Conservation (phyloP, 1,140 invertebrate genomes). For the Zelostemma sp. region DNA sequence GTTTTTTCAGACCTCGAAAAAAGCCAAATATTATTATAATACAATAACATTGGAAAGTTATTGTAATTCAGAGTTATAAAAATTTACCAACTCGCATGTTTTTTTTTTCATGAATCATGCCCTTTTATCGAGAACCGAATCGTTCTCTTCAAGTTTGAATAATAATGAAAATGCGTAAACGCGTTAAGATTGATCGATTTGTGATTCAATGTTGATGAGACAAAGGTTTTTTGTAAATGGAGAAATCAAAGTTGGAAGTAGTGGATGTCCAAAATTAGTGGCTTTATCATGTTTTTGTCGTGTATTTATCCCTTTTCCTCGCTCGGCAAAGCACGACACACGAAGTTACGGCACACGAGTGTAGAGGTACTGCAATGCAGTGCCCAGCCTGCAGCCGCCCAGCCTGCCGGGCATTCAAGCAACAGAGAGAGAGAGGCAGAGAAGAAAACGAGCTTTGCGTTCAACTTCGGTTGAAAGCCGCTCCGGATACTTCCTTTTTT, state of each 20-base stretch:
- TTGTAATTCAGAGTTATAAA: too few relatives aligned
- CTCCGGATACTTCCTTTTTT: constrained; percentile 43
- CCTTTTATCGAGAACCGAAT: too few relatives aligned
- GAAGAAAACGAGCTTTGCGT: constrained; percentile 26
- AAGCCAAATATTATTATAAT: too few relatives aligned
- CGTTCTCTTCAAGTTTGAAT: too few relatives aligned
- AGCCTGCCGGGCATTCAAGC: constrained; percentile 58
- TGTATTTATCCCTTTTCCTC: constrained; percentile 44
- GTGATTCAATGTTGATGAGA: too few relatives aligned
- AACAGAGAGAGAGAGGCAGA: constrained; percentile 38
- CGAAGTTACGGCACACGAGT: constrained; percentile 42
- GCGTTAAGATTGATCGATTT: too few relatives aligned
- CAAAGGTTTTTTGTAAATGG: too few relatives aligned
- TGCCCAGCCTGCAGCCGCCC: constrained; percentile 53
- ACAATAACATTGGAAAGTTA: too few relatives aligned
- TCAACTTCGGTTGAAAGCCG: constrained; percentile 26
- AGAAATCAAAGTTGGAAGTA: constrained; percentile 15
- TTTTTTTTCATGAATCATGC: too few relatives aligned
- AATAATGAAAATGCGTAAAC: too few relatives aligned
- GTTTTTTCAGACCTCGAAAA: too few relatives aligned
- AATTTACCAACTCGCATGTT: too few relatives aligned
- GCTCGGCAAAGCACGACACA: constrained; percentile 49
- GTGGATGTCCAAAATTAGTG: constrained; percentile 17
- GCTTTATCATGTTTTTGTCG: constrained; percentile 17
- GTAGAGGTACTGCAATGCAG: constrained; percentile 64